Evolutionary conservation across 2,888 invertebrate genomes (phyloP), one percentile per base, ranked within the genome.

Genomic region (Onchidella celtica): DNA sequence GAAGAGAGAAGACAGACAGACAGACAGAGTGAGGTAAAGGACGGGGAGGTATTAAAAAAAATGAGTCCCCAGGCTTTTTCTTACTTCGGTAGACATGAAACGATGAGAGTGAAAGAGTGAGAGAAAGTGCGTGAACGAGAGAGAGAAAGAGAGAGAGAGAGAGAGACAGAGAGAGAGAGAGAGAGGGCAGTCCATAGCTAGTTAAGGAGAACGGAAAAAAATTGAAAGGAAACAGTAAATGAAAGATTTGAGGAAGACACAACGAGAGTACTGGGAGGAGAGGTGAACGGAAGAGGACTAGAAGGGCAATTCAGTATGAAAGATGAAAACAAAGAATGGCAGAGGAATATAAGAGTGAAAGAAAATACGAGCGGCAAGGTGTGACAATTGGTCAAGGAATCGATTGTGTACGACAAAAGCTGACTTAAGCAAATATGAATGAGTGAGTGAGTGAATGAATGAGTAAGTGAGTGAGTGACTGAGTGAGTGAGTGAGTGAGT

Each of bases 271-370:
- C 57, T 24, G 61, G 21, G 29, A n/a, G 27, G 61, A 36, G 2
- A 36, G 21, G 59, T 14, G 27, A 57, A 57, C 32, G 63, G 47
- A 72, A 57, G 32, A 38, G n/a, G 70, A 57, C 6, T 17, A 34
- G 47, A 24, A 36, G n/a, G 21, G 14, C 0, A 72, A 32, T 24
- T 55, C 4, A 59, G 11, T 17, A 76, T 63, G 38, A 32, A 72
- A 32, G 29, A 32, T 27, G 3, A 29, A 29, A 27, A 24, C 9
- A n/a, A 72, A 27, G 72, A 32, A 47, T 27, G 34, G 70, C 59
- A 57, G 75, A 70, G 65, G 79, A 73, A 73, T 40, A 70, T 59
- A 36, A 77, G 70, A 70, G 70, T 34, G 38, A 69, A 47, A 32
- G 57, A 32, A 47, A 47, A 47, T 47, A 47, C 9, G 47, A 47